These are phyloP conservation scores for Andrena dorsata DNA, from an alignment of 2,888 invertebrate species.

Conservation along the genomic window DNA sequence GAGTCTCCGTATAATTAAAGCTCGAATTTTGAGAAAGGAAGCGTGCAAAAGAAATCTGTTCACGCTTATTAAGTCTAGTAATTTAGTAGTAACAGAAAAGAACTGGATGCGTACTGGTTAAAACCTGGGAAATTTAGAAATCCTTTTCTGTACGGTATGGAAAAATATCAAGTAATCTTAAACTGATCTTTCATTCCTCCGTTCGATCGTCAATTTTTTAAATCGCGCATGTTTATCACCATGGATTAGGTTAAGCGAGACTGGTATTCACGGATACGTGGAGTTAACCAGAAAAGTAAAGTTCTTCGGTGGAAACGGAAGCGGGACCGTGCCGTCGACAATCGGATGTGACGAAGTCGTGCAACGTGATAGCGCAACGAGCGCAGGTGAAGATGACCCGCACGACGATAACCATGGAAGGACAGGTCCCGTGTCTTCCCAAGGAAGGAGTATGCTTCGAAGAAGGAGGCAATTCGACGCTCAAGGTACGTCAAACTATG, in stretches of 20 bases:
- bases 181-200: neutral
- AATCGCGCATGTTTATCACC: slow-evolving; percentile 9
- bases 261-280: slow-evolving; percentile 79
- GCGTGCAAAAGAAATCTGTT: neutral
- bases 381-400: slow-evolving; percentile 83
- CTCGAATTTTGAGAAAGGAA: neutral
- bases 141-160: no score
- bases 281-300: slow-evolving; percentile 82
- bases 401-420: slow-evolving; percentile 77
- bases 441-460: slow-evolving; percentile 81
- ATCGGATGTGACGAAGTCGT: slow-evolving; percentile 81
- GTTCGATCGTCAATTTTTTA: neutral
- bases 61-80: neutral
- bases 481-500: slow-evolving; percentile 76
- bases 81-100: neutral
- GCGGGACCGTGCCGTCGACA: slow-evolving; percentile 73
- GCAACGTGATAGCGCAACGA: slow-evolving; percentile 83
- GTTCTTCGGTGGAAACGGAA: slow-evolving; percentile 78
- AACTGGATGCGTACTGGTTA: neutral
- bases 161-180: no score
- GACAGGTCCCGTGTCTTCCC: slow-evolving; percentile 76
- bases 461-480: slow-evolving; percentile 83
- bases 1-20: neutral
- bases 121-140: no score
- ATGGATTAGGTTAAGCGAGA: slow-evolving; percentile 78